Conservation (phyloP, 1,140 invertebrate genomes). For the Ceratosolen solmsi region DNA sequence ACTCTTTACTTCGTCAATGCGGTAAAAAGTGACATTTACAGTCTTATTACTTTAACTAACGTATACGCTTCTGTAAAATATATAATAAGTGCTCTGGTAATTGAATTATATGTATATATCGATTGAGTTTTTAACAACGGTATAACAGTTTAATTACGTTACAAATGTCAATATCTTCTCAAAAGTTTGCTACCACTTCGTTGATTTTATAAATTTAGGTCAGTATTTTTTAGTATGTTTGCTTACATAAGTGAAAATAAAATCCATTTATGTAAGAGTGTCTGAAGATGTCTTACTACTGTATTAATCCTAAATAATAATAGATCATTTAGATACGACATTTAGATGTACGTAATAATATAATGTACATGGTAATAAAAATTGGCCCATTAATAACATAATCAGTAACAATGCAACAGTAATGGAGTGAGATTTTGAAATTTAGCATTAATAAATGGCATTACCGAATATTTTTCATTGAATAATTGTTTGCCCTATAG, state of each 20-base stretch:
- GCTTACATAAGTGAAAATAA: not conserved
- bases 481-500: too few species aligned
- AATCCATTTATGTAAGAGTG: not conserved
- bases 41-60: not conserved
- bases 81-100: not conserved
- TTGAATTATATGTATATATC: not conserved
- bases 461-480: too few species aligned
- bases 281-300: too few species aligned
- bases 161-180: not conserved
- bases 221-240: not conserved
- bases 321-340: too few species aligned
- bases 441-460: too few species aligned
- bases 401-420: too few species aligned
- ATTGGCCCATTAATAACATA: too few species aligned
- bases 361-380: too few species aligned
- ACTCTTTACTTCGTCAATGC: not conserved
- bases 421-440: too few species aligned
- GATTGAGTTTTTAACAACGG: not conserved
- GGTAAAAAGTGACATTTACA: conserved; percentile 23
- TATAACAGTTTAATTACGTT: not conserved
- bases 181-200: not conserved
- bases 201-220: not conserved
- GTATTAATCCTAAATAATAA: too few species aligned
- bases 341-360: too few species aligned
- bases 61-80: not conserved